Evolutionary conservation across 2,113 vertebrate species (phyloP).

Genomic region (Bubo scandiacus): DNA sequence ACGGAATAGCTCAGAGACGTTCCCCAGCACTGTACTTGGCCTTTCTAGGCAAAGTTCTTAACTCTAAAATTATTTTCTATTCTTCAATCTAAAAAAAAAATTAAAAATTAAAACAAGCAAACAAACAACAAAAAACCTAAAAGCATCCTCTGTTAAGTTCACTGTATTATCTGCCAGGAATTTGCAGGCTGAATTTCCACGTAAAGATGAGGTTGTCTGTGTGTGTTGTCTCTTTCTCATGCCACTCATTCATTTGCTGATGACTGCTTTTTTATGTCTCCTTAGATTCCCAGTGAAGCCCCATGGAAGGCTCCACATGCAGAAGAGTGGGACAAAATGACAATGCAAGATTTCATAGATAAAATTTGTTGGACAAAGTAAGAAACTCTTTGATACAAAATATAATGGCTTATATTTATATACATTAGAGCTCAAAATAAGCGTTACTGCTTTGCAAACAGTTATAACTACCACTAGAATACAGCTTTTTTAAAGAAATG

Average conservation of each 20-base stretch:
- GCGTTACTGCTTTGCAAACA: background rate
- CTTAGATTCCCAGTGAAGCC: slow-evolving; percentile 91
- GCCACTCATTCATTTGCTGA: background rate
- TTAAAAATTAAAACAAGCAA: background rate
- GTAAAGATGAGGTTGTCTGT: background rate
- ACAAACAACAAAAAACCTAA: background rate
- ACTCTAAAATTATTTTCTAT: background rate
- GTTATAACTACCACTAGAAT: background rate
- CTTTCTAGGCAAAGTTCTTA: background rate
- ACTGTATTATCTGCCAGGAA: background rate
- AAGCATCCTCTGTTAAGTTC: background rate
- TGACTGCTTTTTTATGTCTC: background rate
- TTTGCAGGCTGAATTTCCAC: background rate
- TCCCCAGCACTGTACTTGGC: background rate
- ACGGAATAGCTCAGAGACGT: background rate
- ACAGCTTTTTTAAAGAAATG: background rate
- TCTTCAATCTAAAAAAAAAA: background rate
- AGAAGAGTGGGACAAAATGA: slow-evolving; percentile 95
- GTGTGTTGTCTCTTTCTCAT: background rate
- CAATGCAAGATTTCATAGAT: slow-evolving; percentile 89
- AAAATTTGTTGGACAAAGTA: slow-evolving; percentile 95
- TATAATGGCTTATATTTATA: background rate
- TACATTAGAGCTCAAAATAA: background rate
- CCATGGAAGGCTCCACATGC: slow-evolving; percentile 94
- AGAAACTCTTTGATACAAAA: background rate